phyloP scores from a whole-genome alignment of 2,888 invertebrate species.

The Abscondita cerata region DNA sequence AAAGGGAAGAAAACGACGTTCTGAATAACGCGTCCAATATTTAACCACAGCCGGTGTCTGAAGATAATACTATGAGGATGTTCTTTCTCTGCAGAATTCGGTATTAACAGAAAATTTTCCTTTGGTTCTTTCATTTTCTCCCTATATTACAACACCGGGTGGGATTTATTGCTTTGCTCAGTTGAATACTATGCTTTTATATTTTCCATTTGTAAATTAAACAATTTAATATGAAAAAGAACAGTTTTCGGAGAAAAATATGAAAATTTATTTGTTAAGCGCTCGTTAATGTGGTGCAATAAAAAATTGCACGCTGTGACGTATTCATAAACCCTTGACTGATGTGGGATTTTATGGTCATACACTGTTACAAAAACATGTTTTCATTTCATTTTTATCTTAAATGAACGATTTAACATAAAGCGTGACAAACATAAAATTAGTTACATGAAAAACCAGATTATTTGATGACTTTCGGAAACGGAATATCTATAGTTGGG shows the following conservation, averaged over 20 bases:
- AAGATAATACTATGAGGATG: slow-evolving; percentile 29
- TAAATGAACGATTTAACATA: slow-evolving; percentile 3
- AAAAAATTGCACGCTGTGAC: too few species aligned
- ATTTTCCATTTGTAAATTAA: slow-evolving; percentile 4
- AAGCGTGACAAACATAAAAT: slow-evolving; percentile 8
- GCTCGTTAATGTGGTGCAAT: too few species aligned
- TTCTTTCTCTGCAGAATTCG: slow-evolving; percentile 19
- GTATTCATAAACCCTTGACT: too few species aligned
- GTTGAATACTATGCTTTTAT: slow-evolving; percentile 10
- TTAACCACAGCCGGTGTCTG: slow-evolving; percentile 30
- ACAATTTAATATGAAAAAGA: not conserved
- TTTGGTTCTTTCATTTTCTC: slow-evolving; percentile 26
- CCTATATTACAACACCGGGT: slow-evolving; percentile 28
- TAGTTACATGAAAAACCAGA: slow-evolving; percentile 12
- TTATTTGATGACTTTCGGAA: slow-evolving; percentile 20
- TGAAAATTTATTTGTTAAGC: too few species aligned
- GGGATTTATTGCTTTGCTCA: slow-evolving; percentile 28
- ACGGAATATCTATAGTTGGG: slow-evolving; percentile 11
- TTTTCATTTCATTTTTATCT: not conserved
- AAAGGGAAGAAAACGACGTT: not conserved
- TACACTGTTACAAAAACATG: too few species aligned
- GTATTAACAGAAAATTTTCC: slow-evolving; percentile 36
- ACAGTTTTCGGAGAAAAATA: too few species aligned
- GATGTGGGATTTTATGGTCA: too few species aligned
- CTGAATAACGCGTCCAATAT: slow-evolving; percentile 27